These are phyloP conservation scores for Sturmia bella DNA, from an alignment of 2,888 invertebrate genomes.

Conservation along the genomic window DNA sequence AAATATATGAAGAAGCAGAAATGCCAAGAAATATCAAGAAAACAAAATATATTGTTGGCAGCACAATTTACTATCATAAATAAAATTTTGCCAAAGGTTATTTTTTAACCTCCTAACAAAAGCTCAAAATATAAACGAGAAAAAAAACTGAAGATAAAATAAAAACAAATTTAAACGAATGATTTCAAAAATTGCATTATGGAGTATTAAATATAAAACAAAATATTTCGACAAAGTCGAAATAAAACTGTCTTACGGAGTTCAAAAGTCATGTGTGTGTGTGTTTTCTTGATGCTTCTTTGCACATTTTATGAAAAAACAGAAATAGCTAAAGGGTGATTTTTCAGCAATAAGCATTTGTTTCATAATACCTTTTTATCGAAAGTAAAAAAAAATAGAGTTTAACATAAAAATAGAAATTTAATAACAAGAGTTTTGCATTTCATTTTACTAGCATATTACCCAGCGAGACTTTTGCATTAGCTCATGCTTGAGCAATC, in stretches of 20 bases:
- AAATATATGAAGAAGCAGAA: background rate
- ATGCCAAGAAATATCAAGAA: background rate
- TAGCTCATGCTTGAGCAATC: no score
- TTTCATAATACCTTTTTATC: no score
- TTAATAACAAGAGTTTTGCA: no score
- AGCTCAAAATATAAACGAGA: background rate
- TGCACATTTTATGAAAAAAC: background rate
- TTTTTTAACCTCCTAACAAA: constrained; percentile 39
- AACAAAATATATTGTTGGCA: background rate
- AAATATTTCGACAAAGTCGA: background rate
- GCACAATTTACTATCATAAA: constrained; percentile 40
- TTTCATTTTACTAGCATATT: no score
- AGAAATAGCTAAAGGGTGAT: constrained; percentile 11
- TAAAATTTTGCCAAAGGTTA: constrained; percentile 61
- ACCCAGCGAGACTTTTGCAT: no score
- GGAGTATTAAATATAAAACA: background rate
- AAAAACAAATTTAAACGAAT: constrained; percentile 2
- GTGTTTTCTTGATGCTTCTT: background rate
- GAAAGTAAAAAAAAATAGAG: no score
- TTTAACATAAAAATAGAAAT: no score
- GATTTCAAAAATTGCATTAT: constrained; percentile 26
- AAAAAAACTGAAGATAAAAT: constrained; percentile 14
- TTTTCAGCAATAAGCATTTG: no score
- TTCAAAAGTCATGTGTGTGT: constrained; percentile 4
- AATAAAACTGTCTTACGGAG: constrained; percentile 15